Conservation (phyloP, 2,888 invertebrate genomes). For the Andrena marginata region DNA sequence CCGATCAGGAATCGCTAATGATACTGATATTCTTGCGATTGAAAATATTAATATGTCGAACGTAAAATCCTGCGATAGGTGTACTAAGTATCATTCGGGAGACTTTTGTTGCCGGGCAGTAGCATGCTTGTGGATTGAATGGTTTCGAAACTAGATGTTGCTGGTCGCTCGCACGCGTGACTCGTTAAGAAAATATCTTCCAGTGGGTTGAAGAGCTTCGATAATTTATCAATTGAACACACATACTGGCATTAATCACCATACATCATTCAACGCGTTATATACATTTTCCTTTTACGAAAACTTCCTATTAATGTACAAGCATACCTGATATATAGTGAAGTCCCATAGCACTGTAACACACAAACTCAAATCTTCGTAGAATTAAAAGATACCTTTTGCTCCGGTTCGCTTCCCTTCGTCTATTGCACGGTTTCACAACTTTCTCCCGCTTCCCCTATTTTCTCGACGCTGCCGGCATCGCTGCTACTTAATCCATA, state of each 20-base stretch:
- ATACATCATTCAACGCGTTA: conserved; percentile 42
- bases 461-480: neutral
- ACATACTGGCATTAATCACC: conserved; percentile 61
- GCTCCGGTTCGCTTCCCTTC: conserved; percentile 3
- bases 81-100: conserved; percentile 25
- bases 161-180: conserved; percentile 17
- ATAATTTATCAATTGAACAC: conserved; percentile 65
- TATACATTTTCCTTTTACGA: conserved; percentile 51
- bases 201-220: conserved; percentile 56
- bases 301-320: conserved; percentile 43
- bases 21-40: conserved; percentile 27
- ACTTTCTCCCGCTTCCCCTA: neutral
- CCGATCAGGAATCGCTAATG: conserved; percentile 39
- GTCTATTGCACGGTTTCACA: conserved; percentile 54
- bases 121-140: conserved; percentile 24
- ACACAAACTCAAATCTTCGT: conserved; percentile 45
- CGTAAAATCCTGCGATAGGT: conserved; percentile 31
- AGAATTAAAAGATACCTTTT: conserved; percentile 38
- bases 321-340: conserved; percentile 37
- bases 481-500: conserved; percentile 20
- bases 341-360: conserved; percentile 34
- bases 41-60: conserved; percentile 38
- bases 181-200: conserved; percentile 65
- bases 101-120: conserved; percentile 33
- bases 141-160: conserved; percentile 13